A percentile compares a stretch with the other conserved stretches of the same genome.
Conservation (phyloP, 1,140 invertebrate species). For the Drosophila lacertosa region DNA sequence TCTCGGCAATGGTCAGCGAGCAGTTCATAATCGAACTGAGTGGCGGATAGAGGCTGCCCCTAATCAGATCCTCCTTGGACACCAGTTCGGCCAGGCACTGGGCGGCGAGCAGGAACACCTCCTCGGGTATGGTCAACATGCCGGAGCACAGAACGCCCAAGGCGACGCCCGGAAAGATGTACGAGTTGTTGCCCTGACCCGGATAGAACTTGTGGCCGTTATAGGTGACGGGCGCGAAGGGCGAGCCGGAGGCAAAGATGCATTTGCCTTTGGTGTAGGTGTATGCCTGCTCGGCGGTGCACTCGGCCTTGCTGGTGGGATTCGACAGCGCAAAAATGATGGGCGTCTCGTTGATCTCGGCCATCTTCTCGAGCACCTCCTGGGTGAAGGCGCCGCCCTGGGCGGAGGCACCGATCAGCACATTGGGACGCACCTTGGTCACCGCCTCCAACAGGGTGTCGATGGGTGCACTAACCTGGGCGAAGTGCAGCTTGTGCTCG, state of each 20-base stretch:
- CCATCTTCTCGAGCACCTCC: constrained; percentile 94
- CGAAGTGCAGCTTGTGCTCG: constrained; percentile 91
- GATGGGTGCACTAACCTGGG: constrained; percentile 90
- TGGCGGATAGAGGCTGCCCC: constrained; percentile 97
- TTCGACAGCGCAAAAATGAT: constrained; percentile 97
- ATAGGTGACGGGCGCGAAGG: constrained; percentile 92
- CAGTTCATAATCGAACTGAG: constrained; percentile 94
- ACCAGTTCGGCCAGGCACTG: constrained; percentile 93
- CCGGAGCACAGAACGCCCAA: constrained; percentile 93
- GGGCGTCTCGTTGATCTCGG: constrained; percentile 87
- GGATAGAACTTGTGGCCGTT: constrained; percentile 92
- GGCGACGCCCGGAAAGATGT: constrained; percentile 97
- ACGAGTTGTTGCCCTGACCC: constrained; percentile 98
- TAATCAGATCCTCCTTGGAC: constrained; percentile 90
- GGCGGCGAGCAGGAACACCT: constrained; percentile 95
- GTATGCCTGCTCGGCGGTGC: constrained; percentile 98
- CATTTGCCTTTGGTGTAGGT: constrained; percentile 89
- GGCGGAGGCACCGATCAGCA: constrained; percentile 96
- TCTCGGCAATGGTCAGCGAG: constrained; percentile 94
- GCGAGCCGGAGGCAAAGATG: constrained; percentile 96
- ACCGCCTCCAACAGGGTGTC: constrained; percentile 92
- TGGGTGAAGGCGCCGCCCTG: constrained; percentile 94
- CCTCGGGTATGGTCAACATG: constrained; percentile 93
- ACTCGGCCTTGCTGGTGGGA: constrained; percentile 98
- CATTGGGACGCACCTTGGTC: constrained; percentile 91